These are phyloP conservation scores for Eupeodes corollae DNA, from an alignment of 1,140 invertebrate species.

Conservation along the genomic window DNA sequence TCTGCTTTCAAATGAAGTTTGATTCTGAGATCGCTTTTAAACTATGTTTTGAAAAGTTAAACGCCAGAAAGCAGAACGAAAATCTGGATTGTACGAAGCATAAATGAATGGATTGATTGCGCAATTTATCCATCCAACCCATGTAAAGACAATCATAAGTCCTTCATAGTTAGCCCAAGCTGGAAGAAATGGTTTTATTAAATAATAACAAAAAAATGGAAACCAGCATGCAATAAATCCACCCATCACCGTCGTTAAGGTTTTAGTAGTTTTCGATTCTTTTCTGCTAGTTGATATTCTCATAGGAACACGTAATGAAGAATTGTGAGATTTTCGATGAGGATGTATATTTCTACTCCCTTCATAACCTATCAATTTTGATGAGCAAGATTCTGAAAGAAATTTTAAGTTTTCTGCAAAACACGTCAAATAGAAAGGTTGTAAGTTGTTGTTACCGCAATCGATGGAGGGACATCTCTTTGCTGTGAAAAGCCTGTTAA, in stretches of 20 bases:
- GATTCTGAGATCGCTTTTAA: no score
- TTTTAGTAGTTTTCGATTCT: constrained; percentile 81
- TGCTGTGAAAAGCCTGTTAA: no score
- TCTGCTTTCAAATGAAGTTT: no score
- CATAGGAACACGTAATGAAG: constrained; percentile 24
- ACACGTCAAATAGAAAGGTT: no score
- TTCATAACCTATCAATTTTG: no score
- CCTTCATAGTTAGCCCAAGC: constrained; percentile 44
- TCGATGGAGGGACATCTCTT: no score
- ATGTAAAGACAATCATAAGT: constrained; percentile 71
- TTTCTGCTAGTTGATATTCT: constrained; percentile 53
- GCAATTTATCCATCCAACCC: constrained; percentile 89
- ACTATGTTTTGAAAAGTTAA: constrained; percentile 44
- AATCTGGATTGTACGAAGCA: constrained; percentile 76
- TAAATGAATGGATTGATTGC: constrained; percentile 81
- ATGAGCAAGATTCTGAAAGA: no score
- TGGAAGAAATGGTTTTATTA: constrained; percentile 62
- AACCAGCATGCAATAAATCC: constrained; percentile 85
- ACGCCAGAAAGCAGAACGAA: constrained; percentile 72
- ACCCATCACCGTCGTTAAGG: constrained; percentile 80
- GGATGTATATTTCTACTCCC: no score
- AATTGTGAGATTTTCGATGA: no score
- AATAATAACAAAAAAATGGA: constrained; percentile 79
- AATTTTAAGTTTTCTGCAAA: no score
- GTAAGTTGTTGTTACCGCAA: no score